Evolutionary conservation across 2,113 vertebrate genomes (phyloP).

Genomic region (Oreochromis tanganicae): DNA sequence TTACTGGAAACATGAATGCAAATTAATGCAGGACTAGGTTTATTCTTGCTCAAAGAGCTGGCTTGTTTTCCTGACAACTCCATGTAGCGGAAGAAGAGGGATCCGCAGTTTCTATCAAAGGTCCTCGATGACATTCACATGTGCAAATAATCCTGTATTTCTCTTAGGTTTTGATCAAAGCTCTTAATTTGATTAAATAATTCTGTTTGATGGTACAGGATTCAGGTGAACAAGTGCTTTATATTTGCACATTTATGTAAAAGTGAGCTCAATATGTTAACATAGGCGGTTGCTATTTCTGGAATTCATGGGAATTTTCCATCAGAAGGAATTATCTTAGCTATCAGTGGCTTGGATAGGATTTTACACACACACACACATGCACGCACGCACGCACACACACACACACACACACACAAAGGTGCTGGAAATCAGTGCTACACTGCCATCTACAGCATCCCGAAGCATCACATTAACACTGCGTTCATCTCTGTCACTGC

Average conservation of each 20-base stretch:
- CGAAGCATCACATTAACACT: neutral
- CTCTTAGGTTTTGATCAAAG: neutral
- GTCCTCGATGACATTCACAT: neutral
- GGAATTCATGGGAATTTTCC: neutral
- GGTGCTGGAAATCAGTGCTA: slow-evolving; percentile 16
- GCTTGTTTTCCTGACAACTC: slow-evolving; percentile 35
- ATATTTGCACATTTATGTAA: neutral
- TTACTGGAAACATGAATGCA: slow-evolving; percentile 56
- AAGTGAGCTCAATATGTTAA: neutral
- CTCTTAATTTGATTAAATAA: neutral
- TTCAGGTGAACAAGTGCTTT: neutral
- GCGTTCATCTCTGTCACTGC: neutral
- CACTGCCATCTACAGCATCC: slow-evolving; percentile 58
- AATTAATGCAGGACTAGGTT: slow-evolving; percentile 48
- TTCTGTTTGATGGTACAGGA: neutral
- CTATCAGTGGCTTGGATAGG: neutral
- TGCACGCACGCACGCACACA: neutral
- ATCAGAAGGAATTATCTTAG: slow-evolving; percentile 14
- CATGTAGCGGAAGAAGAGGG: slow-evolving; percentile 8
- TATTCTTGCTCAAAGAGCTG: slow-evolving; percentile 50
- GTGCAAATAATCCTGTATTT: neutral
- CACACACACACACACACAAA: neutral
- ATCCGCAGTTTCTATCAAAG: slow-evolving; percentile 27
- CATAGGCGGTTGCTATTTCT: slow-evolving; percentile 1
- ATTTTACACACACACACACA: neutral